Conservation (phyloP, 2,113 vertebrate genomes). For the Nanorana parkeri region DNA sequence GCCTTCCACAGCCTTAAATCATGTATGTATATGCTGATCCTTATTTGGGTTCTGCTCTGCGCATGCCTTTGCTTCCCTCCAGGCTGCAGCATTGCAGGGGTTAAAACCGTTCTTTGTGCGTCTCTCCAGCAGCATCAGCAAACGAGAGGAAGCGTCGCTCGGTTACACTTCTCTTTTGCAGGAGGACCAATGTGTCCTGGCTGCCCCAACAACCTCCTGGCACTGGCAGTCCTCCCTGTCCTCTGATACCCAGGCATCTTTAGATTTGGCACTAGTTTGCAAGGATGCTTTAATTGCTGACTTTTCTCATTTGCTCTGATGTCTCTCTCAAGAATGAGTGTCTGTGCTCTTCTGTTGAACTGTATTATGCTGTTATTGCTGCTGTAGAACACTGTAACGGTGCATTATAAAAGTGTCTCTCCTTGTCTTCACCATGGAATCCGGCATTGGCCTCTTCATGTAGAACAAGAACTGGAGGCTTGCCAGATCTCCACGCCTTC, state of each 20-base stretch:
- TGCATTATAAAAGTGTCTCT: background rate
- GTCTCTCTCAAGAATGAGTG: no score
- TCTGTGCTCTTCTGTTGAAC: no score
- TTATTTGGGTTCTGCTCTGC: background rate
- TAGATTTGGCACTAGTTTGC: background rate
- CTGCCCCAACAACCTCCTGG: background rate
- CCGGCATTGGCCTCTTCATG: background rate
- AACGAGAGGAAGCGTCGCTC: no score
- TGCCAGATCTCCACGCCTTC: background rate
- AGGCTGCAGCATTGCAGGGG: background rate
- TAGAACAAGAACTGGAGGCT: background rate
- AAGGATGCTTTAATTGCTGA: no score
- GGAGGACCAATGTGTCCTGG: slow-evolving; percentile 9
- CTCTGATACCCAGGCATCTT: background rate
- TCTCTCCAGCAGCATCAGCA: no score
- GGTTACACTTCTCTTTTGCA: background rate
- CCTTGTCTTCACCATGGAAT: background rate
- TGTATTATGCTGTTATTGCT: background rate
- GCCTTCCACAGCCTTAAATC: background rate
- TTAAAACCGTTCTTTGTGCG: background rate
- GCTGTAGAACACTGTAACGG: background rate
- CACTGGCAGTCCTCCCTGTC: background rate
- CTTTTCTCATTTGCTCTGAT: no score
- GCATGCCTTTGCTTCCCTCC: background rate
- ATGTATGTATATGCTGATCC: slow-evolving; percentile 18